A percentile compares a stretch with the other conserved stretches of the same genome.
phyloP scores from a whole-genome alignment of 2,797 vertebrate genomes.

The Paedocypris micromegethes region DNA sequence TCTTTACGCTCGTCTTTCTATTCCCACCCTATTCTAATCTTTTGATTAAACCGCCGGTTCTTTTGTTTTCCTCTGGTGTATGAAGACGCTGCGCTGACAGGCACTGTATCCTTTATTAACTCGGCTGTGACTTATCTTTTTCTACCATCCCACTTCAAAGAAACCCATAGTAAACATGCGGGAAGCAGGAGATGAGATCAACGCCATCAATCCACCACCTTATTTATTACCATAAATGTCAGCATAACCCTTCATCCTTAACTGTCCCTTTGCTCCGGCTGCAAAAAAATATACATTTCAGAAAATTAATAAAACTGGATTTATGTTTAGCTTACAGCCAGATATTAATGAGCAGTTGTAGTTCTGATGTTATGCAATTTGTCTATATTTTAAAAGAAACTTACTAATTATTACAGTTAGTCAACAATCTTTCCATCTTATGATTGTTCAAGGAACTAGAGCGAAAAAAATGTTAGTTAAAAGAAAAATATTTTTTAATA shows the following conservation, averaged over 20 bases:
- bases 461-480: too few relatives aligned
- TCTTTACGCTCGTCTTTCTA: constrained; percentile 49
- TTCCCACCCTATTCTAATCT: constrained; percentile 43
- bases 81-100: constrained; percentile 34
- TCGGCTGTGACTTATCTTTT: constrained; percentile 60
- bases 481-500: too few relatives aligned
- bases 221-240: constrained; percentile 80
- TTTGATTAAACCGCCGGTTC: constrained; percentile 58
- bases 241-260: constrained; percentile 66
- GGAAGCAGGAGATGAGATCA: constrained; percentile 63
- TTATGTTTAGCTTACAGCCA: too few relatives aligned
- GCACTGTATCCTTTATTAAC: constrained; percentile 52
- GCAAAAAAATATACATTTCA: constrained; percentile 66
- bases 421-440: too few relatives aligned
- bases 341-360: too few relatives aligned
- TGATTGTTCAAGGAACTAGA: too few relatives aligned
- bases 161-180: constrained; percentile 69
- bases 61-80: constrained; percentile 51
- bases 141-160: constrained; percentile 63
- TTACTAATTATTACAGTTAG: too few relatives aligned
- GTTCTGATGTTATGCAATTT: too few relatives aligned
- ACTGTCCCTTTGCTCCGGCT: constrained; percentile 59
- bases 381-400: too few relatives aligned
- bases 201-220: constrained; percentile 54
- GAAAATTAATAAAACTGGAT: constrained; percentile 52